Evolutionary conservation across 2,888 invertebrate genomes (phyloP).

Genomic region (Octodonta nipae): DNA sequence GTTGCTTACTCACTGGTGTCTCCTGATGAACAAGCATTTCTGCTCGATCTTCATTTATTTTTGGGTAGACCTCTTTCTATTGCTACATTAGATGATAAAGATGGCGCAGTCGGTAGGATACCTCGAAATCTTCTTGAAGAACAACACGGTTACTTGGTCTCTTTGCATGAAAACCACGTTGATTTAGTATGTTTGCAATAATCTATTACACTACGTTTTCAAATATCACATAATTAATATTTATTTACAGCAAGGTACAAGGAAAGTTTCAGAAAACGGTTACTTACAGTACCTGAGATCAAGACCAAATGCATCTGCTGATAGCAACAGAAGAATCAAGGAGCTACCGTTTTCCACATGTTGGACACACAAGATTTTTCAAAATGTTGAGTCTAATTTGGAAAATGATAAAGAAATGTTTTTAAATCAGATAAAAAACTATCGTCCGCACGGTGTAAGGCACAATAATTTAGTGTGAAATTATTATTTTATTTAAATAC

Average conservation of each 20-base stretch:
- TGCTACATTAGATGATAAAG: conserved; percentile 31
- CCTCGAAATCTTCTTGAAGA: conserved; percentile 75
- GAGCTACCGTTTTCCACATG: conserved; percentile 43
- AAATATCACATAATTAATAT: neutral
- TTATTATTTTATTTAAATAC: neutral
- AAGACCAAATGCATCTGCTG: conserved; percentile 75
- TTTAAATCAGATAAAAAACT: conserved; percentile 56
- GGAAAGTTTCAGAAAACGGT: conserved; percentile 71
- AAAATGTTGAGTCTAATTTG: conserved; percentile 25
- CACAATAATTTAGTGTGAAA: neutral
- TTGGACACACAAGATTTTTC: conserved; percentile 52
- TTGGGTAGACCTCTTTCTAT: conserved; percentile 63
- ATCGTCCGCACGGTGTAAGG: conserved; percentile 57
- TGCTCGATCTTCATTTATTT: conserved; percentile 90
- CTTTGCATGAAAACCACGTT: conserved; percentile 56
- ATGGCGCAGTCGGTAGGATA: conserved; percentile 61
- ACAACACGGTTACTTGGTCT: conserved; percentile 60
- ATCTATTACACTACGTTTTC: neutral
- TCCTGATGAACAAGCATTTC: conserved; percentile 81
- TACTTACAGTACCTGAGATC: conserved; percentile 82
- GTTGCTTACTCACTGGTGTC: conserved; percentile 82
- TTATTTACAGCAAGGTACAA: conserved; percentile 43
- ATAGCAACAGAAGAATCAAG: conserved; percentile 79
- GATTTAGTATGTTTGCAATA: conserved; percentile 53
- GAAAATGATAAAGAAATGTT: conserved; percentile 38